phyloP scores from a whole-genome alignment of 2,113 vertebrate genomes.

The Climacteris rufus region DNA sequence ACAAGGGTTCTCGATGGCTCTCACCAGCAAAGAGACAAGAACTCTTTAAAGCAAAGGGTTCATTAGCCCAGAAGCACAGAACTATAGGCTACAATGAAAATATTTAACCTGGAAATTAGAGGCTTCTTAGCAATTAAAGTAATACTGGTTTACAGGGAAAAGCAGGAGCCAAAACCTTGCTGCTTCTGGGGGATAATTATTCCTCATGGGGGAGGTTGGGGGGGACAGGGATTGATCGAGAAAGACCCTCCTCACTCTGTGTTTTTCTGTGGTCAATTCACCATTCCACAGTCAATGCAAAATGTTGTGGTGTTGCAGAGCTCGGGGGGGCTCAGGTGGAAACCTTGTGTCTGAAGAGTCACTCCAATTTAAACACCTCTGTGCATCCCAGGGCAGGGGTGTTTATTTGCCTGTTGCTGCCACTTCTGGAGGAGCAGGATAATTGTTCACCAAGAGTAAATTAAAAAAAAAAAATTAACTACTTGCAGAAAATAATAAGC shows the following conservation, averaged over 20 bases:
- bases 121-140: not conserved
- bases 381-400: not conserved
- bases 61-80: not conserved
- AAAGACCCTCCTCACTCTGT: not conserved
- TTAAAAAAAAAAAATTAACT: not conserved
- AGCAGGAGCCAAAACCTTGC: not conserved
- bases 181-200: not conserved
- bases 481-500: constrained; percentile 30
- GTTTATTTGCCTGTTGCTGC: not conserved
- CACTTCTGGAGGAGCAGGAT: constrained; percentile 9
- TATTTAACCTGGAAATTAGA: constrained; percentile 13
- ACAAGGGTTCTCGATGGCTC: constrained; percentile 10
- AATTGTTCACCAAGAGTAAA: constrained; percentile 46
- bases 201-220: not conserved
- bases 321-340: not conserved
- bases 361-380: not conserved
- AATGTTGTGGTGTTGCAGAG: not conserved
- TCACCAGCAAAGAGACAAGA: not conserved
- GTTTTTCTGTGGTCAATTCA: not conserved
- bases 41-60: not conserved
- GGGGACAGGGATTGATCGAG: not conserved
- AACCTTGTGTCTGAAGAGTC: not conserved
- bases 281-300: not conserved
- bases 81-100: not conserved
- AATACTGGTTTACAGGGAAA: not conserved